Evolutionary conservation across 2,113 vertebrate genomes (phyloP).

Genomic region (Climacteris rufus): DNA sequence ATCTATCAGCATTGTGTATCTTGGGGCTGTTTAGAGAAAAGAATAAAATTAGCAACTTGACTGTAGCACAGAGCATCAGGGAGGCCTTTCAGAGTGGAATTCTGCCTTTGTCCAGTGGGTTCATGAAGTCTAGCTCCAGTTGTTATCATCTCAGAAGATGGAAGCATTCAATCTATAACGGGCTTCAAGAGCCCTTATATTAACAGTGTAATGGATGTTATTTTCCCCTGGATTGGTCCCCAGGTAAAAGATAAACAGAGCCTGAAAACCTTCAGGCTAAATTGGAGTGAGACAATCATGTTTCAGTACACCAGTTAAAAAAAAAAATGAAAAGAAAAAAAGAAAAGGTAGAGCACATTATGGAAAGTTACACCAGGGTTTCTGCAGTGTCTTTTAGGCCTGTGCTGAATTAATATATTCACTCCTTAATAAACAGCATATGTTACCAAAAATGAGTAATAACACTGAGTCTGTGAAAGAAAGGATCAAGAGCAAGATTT

Average conservation of each 20-base stretch:
- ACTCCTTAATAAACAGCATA: neutral
- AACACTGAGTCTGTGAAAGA: neutral
- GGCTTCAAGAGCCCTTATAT: neutral
- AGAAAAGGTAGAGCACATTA: neutral
- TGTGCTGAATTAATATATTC: neutral
- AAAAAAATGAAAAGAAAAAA: neutral
- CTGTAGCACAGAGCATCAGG: neutral
- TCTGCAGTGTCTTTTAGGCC: neutral
- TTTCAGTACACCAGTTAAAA: neutral
- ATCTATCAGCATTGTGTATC: neutral
- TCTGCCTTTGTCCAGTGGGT: neutral
- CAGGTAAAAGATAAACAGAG: neutral
- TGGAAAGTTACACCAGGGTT: neutral
- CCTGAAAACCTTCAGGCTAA: neutral
- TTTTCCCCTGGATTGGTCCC: neutral
- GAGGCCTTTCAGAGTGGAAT: neutral
- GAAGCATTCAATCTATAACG: neutral
- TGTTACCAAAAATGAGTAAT: neutral
- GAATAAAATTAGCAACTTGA: neutral
- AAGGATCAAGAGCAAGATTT: neutral
- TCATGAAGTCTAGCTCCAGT: neutral
- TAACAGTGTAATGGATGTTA: neutral
- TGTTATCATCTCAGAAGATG: neutral
- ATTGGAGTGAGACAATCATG: neutral
- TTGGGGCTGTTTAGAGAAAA: neutral